A percentile compares a stretch with the other conserved stretches of the same genome.
phyloP scores from a whole-genome alignment of 2,888 invertebrate species.

The Ophion obscuratus region DNA sequence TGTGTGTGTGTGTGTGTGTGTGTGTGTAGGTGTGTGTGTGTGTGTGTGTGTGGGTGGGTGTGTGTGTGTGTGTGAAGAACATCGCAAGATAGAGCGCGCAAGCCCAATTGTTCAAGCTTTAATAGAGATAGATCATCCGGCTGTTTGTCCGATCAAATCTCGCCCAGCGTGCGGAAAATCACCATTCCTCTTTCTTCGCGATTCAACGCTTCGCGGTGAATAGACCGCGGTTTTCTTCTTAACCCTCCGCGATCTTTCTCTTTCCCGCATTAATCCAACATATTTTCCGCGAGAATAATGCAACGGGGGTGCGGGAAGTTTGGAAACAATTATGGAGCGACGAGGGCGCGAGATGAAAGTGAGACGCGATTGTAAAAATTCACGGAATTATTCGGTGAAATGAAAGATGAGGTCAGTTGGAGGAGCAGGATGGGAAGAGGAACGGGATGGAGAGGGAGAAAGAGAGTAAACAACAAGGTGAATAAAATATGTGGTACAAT shows the following conservation, averaged over 20 bases:
- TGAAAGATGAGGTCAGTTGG: constrained; percentile 19
- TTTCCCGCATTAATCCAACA: background rate
- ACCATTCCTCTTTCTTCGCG: constrained; percentile 23
- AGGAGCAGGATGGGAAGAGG: background rate
- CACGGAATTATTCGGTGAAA: constrained; percentile 40
- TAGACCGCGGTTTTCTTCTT: background rate
- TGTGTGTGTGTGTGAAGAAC: background rate
- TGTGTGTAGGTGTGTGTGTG: too few relatives aligned
- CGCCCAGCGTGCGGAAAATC: constrained; percentile 8
- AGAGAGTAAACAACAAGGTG: background rate
- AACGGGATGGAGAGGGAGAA: background rate
- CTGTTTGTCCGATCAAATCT: background rate
- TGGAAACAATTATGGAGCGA: constrained; percentile 34
- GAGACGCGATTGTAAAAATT: constrained; percentile 26
- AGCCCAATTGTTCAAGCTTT: constrained; percentile 53
- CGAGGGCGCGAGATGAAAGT: background rate
- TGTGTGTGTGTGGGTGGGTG: background rate
- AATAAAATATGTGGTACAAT: too few relatives aligned
- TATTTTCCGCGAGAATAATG: constrained; percentile 42
- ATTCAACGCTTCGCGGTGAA: constrained; percentile 37
- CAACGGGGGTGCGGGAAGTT: constrained; percentile 17
- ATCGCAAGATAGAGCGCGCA: constrained; percentile 44
- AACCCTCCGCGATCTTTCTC: background rate
- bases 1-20: too few relatives aligned
- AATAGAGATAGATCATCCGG: constrained; percentile 50